Evolutionary conservation across 2,113 vertebrate genomes (phyloP).

Genomic region (Bombycilla garrulus): DNA sequence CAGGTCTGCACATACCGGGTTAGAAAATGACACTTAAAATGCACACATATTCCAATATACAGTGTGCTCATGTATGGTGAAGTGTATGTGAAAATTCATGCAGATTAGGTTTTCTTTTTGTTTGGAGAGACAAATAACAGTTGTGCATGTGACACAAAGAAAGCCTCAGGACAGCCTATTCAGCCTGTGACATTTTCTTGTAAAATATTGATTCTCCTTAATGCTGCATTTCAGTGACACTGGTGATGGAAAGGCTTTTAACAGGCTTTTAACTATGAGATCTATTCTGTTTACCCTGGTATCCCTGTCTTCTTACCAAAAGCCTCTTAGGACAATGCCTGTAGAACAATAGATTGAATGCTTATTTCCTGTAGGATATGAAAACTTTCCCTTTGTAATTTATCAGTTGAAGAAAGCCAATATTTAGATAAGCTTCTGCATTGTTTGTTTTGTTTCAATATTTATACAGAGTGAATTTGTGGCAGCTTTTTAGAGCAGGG

Average conservation of each 20-base stretch:
- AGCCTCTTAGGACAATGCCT: background rate
- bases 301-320: background rate
- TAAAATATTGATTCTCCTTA: constrained; percentile 23
- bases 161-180: background rate
- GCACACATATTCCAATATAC: background rate
- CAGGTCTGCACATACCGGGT: background rate
- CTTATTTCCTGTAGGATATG: constrained; percentile 45
- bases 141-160: background rate
- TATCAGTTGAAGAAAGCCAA: constrained; percentile 6
- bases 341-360: constrained; percentile 2
- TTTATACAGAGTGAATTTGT: background rate
- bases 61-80: background rate
- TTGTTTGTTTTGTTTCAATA: constrained; percentile 1
- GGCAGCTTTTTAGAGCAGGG: background rate
- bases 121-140: background rate
- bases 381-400: constrained; percentile 30
- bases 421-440: constrained; percentile 38
- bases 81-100: background rate
- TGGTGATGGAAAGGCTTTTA: constrained; percentile 23
- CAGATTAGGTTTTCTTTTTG: background rate
- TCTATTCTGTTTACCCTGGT: background rate
- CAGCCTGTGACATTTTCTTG: background rate
- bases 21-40: background rate
- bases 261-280: background rate
- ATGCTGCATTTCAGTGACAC: background rate